Percentiles rank a stretch among this genome's conserved stretches.
Conservation (phyloP, 2,888 invertebrate genomes). For the Conistra vaccinii region DNA sequence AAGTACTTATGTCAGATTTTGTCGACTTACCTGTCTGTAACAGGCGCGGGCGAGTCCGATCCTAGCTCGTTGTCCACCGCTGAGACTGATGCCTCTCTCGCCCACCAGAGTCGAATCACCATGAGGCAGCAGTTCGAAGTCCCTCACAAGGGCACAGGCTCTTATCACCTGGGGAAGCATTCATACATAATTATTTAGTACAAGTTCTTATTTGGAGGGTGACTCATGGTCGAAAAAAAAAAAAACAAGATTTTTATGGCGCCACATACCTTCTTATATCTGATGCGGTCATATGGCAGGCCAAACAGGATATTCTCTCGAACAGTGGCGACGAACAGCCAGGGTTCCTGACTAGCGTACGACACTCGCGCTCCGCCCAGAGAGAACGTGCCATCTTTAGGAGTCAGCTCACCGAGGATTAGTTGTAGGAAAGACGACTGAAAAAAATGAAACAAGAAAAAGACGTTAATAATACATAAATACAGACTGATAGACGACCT, state of each 20-base stretch:
- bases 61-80: constrained; percentile 95
- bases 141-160: constrained; percentile 92
- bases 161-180: constrained; percentile 83
- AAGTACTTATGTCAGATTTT: neutral
- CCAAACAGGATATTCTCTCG: constrained; percentile 96
- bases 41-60: constrained; percentile 94
- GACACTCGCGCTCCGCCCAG: constrained; percentile 91
- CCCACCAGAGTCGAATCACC: constrained; percentile 95
- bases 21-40: constrained; percentile 92
- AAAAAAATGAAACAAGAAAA: constrained; percentile 1
- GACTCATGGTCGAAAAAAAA: neutral
- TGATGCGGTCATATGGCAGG: constrained; percentile 89
- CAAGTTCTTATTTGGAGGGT: neutral
- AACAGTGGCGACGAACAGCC: constrained; percentile 93
- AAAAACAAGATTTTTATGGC: too few relatives aligned
- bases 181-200: neutral
- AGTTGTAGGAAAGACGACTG: constrained; percentile 93
- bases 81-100: constrained; percentile 94
- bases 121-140: constrained; percentile 93
- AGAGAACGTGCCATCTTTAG: constrained; percentile 90
- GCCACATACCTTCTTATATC: constrained; percentile 85
- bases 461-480: neutral
- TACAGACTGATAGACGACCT: neutral
- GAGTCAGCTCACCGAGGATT: constrained; percentile 93
- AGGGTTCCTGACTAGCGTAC: constrained; percentile 95